A percentile compares a stretch with the other conserved stretches of the same genome.
Conservation (phyloP, 1,140 invertebrate genomes). For the Brachionus angularis region DNA sequence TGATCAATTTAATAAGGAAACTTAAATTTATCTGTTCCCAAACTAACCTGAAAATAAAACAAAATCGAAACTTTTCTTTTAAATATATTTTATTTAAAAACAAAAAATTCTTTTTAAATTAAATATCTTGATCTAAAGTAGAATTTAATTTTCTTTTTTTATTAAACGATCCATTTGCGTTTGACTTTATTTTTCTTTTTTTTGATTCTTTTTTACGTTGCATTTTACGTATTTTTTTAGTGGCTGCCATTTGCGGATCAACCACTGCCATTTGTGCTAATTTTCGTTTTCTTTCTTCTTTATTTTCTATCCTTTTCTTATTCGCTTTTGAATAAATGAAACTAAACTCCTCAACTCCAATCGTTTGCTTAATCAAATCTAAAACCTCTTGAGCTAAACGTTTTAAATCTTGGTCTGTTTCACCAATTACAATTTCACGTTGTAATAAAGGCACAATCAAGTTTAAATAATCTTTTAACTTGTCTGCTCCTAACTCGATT, state of each 20-base stretch:
- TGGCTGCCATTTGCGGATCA: slow-evolving; percentile 71
- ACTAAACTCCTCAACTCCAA: slow-evolving; percentile 66
- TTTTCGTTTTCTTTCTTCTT: slow-evolving; percentile 66
- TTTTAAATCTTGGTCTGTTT: slow-evolving; percentile 52
- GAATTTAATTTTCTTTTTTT: too few species aligned
- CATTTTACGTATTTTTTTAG: slow-evolving; percentile 70
- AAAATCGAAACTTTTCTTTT: too few species aligned
- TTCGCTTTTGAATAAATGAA: slow-evolving; percentile 62
- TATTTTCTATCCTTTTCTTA: slow-evolving; percentile 62
- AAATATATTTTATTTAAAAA: too few species aligned
- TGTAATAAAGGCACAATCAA: slow-evolving; percentile 66
- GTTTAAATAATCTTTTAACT: slow-evolving; percentile 60
- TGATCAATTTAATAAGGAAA: too few species aligned
- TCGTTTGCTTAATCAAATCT: slow-evolving; percentile 65
- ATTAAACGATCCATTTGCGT: too few species aligned
- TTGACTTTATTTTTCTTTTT: slow-evolving; percentile 57
- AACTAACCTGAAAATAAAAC: too few species aligned
- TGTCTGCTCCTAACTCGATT: slow-evolving; percentile 61
- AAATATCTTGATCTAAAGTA: too few species aligned
- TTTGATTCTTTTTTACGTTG: slow-evolving; percentile 71
- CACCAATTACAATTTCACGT: slow-evolving; percentile 60
- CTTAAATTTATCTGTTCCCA: too few species aligned
- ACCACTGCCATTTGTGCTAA: slow-evolving; percentile 64
- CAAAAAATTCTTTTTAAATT: too few species aligned
- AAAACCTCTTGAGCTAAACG: slow-evolving; percentile 65